Conservation (phyloP, 2,888 invertebrate species). For the Diaphora mendica region DNA sequence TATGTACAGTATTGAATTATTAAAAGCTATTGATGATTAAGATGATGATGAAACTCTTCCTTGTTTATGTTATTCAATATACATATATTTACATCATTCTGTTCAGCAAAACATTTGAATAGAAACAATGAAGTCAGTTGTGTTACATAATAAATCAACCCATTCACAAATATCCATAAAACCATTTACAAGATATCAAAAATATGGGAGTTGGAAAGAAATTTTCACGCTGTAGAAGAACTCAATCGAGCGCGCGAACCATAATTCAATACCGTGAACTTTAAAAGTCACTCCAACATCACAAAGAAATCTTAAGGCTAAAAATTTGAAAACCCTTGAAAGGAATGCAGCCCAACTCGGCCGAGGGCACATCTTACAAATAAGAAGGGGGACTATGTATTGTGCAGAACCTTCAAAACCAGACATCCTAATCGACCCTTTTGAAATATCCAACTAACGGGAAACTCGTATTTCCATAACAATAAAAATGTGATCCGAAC, state of each 20-base stretch:
- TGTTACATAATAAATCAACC: constrained; percentile 38
- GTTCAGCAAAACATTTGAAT: not conserved
- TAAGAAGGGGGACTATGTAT: constrained; percentile 75
- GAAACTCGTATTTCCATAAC: constrained; percentile 86
- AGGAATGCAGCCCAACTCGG: constrained; percentile 69
- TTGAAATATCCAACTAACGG: constrained; percentile 85
- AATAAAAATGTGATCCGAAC: constrained; percentile 86
- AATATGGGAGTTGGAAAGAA: constrained; percentile 35
- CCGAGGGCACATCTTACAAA: constrained; percentile 77
- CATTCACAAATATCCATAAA: constrained; percentile 19
- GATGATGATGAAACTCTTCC: not conserved
- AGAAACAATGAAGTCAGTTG: constrained; percentile 22
- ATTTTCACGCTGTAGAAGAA: constrained; percentile 56
- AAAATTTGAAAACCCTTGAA: constrained; percentile 71
- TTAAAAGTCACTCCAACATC: constrained; percentile 69
- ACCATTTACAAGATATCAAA: constrained; percentile 22
- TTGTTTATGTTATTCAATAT: not conserved
- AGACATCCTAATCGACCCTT: constrained; percentile 86
- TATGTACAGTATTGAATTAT: too few relatives aligned
- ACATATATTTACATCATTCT: too few relatives aligned
- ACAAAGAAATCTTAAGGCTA: constrained; percentile 68
- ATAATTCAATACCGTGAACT: constrained; percentile 77
- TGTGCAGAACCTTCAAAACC: constrained; percentile 84
- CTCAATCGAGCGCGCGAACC: constrained; percentile 70
- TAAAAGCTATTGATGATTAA: too few relatives aligned